These are phyloP conservation scores for Mastomys coucha DNA, from an alignment of 2,113 vertebrate genomes.

Conservation along the genomic window DNA sequence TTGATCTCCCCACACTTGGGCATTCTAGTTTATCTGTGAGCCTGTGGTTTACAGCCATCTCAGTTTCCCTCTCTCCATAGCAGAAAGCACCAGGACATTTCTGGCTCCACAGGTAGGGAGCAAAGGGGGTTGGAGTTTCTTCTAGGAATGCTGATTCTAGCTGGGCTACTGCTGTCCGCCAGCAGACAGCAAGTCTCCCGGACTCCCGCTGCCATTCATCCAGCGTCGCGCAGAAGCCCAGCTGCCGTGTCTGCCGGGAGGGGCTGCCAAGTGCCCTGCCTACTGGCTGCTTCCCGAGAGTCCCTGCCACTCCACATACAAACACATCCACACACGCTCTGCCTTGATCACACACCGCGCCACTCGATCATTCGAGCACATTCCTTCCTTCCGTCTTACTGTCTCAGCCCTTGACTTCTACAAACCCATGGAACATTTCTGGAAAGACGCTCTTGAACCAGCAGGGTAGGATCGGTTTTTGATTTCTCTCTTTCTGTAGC, in stretches of 20 bases:
- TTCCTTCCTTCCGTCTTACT: constrained; percentile 61
- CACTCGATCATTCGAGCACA: constrained; percentile 70
- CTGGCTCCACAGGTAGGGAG: constrained; percentile 50
- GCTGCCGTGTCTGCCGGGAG: constrained; percentile 78
- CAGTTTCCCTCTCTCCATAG: constrained; percentile 50
- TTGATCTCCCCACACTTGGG: constrained; percentile 58
- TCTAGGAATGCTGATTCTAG: background rate
- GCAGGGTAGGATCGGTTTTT: constrained; percentile 85
- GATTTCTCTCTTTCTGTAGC: constrained; percentile 81
- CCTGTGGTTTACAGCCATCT: constrained; percentile 52
- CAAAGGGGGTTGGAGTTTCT: constrained; percentile 6
- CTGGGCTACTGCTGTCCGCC: background rate
- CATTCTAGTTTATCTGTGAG: constrained; percentile 63
- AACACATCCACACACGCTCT: constrained; percentile 74
- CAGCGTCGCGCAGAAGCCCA: constrained; percentile 72
- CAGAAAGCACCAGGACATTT: background rate
- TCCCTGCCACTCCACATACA: constrained; percentile 80
- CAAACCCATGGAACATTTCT: constrained; percentile 85
- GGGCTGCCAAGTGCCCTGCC: constrained; percentile 83
- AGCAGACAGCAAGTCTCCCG: constrained; percentile 64
- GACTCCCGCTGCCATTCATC: constrained; percentile 78
- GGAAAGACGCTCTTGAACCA: constrained; percentile 83
- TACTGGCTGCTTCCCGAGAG: constrained; percentile 80
- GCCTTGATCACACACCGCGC: constrained; percentile 51
- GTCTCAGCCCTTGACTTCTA: constrained; percentile 75